Evolutionary conservation across 2,113 vertebrate genomes (phyloP).

Genomic region (Macrotus californicus): DNA sequence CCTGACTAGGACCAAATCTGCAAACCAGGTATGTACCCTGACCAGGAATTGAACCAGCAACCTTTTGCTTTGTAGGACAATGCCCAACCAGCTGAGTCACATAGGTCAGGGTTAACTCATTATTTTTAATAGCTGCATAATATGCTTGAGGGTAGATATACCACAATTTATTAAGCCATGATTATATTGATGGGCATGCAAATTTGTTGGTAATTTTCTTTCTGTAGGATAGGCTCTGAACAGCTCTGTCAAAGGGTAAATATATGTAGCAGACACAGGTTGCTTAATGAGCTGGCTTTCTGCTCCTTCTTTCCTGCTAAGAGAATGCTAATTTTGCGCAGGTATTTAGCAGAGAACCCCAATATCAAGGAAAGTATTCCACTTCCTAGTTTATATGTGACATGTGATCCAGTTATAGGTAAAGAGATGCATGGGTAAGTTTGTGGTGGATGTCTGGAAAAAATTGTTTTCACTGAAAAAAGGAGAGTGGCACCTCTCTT

Average conservation of each 20-base stretch:
- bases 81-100: too few relatives aligned
- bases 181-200: not conserved
- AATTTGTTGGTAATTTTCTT: not conserved
- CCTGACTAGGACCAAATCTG: too few relatives aligned
- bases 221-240: not conserved
- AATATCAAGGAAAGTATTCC: not conserved
- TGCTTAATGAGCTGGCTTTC: not conserved
- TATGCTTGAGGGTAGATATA: not conserved
- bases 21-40: too few relatives aligned
- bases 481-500: not conserved
- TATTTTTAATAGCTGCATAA: slow-evolving; percentile 1
- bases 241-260: not conserved
- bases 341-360: not conserved
- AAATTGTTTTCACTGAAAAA: not conserved
- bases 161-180: not conserved
- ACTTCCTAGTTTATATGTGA: not conserved
- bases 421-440: not conserved
- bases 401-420: not conserved
- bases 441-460: not conserved
- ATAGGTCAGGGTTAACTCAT: not conserved
- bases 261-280: not conserved
- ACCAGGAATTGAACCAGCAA: too few relatives aligned
- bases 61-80: too few relatives aligned
- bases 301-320: not conserved
- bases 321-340: slow-evolving; percentile 10